Evolutionary conservation across 2,113 vertebrate species (phyloP), one percentile per base, ranked within the genome.

Genomic region (Nerophis ophidion): DNA sequence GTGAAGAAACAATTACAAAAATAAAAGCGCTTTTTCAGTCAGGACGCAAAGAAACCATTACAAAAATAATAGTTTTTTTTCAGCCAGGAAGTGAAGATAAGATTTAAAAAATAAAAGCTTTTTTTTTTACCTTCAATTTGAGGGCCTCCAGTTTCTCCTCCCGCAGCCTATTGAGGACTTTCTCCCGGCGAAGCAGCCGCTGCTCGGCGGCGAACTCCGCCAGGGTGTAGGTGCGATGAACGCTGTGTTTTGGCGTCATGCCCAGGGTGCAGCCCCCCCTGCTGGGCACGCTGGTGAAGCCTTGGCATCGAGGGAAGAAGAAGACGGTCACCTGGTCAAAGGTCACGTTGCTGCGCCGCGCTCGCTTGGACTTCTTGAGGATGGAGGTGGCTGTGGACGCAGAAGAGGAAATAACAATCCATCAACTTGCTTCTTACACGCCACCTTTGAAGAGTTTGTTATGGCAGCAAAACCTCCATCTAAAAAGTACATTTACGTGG

Each of bases 301-400:
- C 97, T 84, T 99, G 97, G 86, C 97, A 97, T 71, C 95, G 91
- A 1, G 92, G 92, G 83, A 99, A 99, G 90, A 94, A 97, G 88
- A 93, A 99, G 70, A 98, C 96, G 0, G 91, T 95, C 80, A 98
- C 93, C 80, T 91, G 92, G 78, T 94, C 90, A 15, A 99, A 99
- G 60, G 91, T 88, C 40, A 99, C 93, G 0, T 89, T 92, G 72
- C 91, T 88, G 5, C 89, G 87, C 52, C 90, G 91, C 0, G 84
- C 68, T 34, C 91, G 82, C 64, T 92, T 94, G 67, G 90, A 81
- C 69, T 92, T 93, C 89, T 95, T 99, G 76, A 97, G 89, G 79
- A 99, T 98, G 65, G 97, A 95, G 0, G 76, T 90, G 3, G 92
- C 96, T 99, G 75, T 56, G 72, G 76, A 75, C 1, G 53, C 6